Evolutionary conservation across 2,888 invertebrate genomes (phyloP).

Genomic region (Marronus borbonicus): DNA sequence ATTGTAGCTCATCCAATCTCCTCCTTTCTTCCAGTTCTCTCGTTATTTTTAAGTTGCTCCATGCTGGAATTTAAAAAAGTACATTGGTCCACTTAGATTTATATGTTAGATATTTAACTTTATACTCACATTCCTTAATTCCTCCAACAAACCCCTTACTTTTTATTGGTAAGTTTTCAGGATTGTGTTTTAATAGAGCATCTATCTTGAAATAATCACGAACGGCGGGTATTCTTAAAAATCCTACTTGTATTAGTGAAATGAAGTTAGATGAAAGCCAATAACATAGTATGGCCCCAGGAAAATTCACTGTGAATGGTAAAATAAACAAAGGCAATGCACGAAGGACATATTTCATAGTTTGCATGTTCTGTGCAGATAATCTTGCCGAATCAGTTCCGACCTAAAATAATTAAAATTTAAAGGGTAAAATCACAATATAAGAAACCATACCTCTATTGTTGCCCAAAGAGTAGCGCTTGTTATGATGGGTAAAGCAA

Average conservation of each 20-base stretch:
- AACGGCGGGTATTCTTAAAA: conserved; percentile 83
- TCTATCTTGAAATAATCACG: conserved; percentile 85
- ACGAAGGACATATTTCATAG: conserved; percentile 83
- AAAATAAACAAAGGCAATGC: conserved; percentile 85
- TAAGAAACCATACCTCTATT: conserved; percentile 75
- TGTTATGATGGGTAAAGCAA: conserved; percentile 88
- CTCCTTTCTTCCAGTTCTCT: conserved; percentile 84
- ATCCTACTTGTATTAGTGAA: conserved; percentile 84
- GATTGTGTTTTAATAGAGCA: conserved; percentile 72
- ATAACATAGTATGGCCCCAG: conserved; percentile 90
- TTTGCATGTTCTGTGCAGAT: conserved; percentile 78
- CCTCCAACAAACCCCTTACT: conserved; percentile 86
- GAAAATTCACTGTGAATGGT: conserved; percentile 90
- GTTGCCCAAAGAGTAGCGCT: conserved; percentile 86
- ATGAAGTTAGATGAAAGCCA: conserved; percentile 92
- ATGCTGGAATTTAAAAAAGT: conserved; percentile 73
- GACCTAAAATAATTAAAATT: conserved; percentile 68
- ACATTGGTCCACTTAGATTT: too few relatives aligned
- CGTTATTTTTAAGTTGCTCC: conserved; percentile 86
- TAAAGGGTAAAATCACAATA: conserved; percentile 13
- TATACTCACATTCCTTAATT: conserved; percentile 82
- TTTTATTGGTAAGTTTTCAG: conserved; percentile 76
- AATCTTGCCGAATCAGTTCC: conserved; percentile 84
- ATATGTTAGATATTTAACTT: background rate
- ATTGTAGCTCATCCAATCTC: conserved; percentile 83